Percentiles rank a stretch among this genome's conserved stretches.
Conservation (phyloP, 2,113 vertebrate species). For the Macrotis lagotis region DNA sequence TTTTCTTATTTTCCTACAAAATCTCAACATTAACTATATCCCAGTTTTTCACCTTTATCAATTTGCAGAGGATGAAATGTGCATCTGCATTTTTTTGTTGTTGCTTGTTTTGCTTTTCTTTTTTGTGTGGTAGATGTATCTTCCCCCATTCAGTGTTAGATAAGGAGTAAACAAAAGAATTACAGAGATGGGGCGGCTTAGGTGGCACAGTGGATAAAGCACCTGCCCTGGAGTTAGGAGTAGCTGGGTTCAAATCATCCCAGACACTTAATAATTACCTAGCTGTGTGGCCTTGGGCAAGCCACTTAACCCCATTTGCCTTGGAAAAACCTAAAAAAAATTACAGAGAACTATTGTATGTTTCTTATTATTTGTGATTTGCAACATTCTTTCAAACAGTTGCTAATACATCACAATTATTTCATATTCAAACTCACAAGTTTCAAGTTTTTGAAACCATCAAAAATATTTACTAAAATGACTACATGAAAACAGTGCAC, state of each 20-base stretch:
- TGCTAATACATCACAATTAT: background rate
- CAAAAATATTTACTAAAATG: constrained; percentile 3
- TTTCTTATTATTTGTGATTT: background rate
- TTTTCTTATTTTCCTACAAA: background rate
- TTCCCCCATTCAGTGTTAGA: background rate
- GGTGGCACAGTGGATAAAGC: no score
- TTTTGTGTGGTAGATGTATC: background rate
- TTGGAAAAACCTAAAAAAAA: no score
- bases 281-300: no score
- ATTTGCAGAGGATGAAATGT: background rate
- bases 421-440: background rate
- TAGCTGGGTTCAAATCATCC: no score
- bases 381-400: background rate
- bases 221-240: no score
- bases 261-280: no score
- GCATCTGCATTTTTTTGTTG: no score
- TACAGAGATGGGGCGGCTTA: no score
- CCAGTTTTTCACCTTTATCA: background rate
- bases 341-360: background rate
- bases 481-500: background rate
- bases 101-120: no score
- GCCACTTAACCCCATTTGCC: no score
- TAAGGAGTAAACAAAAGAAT: background rate
- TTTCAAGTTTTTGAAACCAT: constrained; percentile 31
- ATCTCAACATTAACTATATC: background rate